These are phyloP conservation scores for Aphidius ervi DNA, from an alignment of 1,140 invertebrate genomes.

Conservation along the genomic window DNA sequence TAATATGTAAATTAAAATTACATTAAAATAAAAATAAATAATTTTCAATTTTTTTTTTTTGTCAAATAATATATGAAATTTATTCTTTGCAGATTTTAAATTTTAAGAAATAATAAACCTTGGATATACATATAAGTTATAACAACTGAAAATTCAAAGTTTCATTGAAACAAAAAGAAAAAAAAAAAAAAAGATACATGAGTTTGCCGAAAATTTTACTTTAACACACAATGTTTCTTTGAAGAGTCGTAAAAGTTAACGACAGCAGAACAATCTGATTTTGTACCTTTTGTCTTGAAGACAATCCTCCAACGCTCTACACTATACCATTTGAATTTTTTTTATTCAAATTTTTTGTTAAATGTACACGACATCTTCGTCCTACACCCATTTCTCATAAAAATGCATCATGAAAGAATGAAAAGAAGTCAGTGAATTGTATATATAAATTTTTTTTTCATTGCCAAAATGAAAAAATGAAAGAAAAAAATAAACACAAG, in stretches of 20 bases:
- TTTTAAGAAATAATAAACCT: too few species aligned
- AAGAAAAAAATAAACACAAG: too few species aligned
- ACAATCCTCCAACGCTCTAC: conserved; percentile 11
- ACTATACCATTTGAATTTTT: conserved; percentile 5
- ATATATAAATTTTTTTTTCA: too few species aligned
- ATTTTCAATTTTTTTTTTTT: too few species aligned
- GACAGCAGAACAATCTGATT: conserved; percentile 9
- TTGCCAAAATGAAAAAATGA: too few species aligned
- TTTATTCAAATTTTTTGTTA: conserved; percentile 9
- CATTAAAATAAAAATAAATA: too few species aligned
- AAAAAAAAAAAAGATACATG: not conserved
- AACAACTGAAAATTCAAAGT: too few species aligned
- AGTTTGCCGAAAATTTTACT: conserved; percentile 6
- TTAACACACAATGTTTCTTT: conserved; percentile 14
- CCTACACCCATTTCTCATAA: conserved; percentile 9
- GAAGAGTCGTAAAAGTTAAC: conserved; percentile 12
- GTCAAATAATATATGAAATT: too few species aligned
- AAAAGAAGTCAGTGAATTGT: too few species aligned
- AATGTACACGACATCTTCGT: conserved; percentile 6
- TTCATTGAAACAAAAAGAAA: not conserved
- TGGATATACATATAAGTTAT: too few species aligned
- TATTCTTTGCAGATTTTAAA: too few species aligned
- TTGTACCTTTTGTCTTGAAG: conserved; percentile 2
- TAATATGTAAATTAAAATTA: too few species aligned
- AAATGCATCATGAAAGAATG: conserved; percentile 1